A percentile compares a stretch with the other conserved stretches of the same genome.
Conservation (phyloP, 2,888 invertebrate species). For the Eumerus sabulonum region DNA sequence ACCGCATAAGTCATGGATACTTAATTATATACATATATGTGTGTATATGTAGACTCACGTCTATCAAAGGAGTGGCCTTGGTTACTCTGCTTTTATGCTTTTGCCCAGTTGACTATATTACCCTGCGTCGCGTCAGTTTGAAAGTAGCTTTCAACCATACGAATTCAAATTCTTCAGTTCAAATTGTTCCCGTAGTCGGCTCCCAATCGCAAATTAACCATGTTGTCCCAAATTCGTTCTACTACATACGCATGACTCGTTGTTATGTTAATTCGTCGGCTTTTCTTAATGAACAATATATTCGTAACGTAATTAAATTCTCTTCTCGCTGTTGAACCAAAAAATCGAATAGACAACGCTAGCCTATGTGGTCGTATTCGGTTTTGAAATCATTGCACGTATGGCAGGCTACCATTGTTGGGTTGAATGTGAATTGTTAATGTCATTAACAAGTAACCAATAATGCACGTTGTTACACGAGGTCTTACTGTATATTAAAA, state of each 20-base stretch:
- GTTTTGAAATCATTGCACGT: conserved; percentile 34
- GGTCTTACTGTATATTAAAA: conserved; percentile 24
- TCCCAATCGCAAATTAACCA: conserved; percentile 34
- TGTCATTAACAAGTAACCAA: conserved; percentile 51
- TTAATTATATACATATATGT: too few species aligned
- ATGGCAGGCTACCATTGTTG: conserved; percentile 2
- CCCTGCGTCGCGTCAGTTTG: too few species aligned
- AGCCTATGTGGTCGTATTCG: conserved; percentile 24
- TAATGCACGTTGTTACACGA: conserved; percentile 28
- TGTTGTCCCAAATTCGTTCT: conserved; percentile 42
- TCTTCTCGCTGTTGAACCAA: conserved; percentile 20
- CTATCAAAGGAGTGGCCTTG: too few species aligned
- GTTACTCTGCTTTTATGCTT: too few species aligned
- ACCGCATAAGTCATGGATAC: too few species aligned
- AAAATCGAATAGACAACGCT: conserved; percentile 23
- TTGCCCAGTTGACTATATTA: too few species aligned
- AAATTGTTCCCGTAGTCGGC: too few species aligned
- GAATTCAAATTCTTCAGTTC: too few species aligned
- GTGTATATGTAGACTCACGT: too few species aligned
- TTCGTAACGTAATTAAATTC: conserved; percentile 8
- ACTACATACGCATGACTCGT: conserved; percentile 40
- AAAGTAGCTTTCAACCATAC: too few species aligned
- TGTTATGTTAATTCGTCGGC: conserved; percentile 47
- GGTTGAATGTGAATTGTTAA: conserved; percentile 38
- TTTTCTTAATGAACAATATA: conserved; percentile 31